Conservation (phyloP, 1,140 invertebrate genomes). For the Drosophila santomea region DNA sequence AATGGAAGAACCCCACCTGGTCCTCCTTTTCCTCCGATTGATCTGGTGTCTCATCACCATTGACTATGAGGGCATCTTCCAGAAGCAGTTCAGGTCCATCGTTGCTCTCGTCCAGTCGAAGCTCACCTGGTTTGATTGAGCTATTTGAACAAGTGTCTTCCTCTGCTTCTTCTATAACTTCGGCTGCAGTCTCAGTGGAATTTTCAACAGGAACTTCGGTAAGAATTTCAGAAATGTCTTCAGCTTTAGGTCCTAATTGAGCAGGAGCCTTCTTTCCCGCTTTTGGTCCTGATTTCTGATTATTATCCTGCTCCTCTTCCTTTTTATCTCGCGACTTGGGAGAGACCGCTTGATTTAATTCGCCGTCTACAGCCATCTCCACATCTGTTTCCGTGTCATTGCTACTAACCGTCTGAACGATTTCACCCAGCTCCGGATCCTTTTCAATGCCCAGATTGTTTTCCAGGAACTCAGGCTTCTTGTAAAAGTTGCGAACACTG, state of each 20-base stretch:
- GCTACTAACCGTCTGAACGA: slow-evolving; percentile 73
- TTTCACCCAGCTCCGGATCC: slow-evolving; percentile 83
- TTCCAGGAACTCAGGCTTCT: slow-evolving; percentile 83
- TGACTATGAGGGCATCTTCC: slow-evolving; percentile 12
- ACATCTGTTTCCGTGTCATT: slow-evolving; percentile 4
- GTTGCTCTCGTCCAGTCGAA: slow-evolving; percentile 54
- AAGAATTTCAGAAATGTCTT: neutral
- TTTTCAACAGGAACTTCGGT: neutral
- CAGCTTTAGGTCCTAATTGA: neutral
- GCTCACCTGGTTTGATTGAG: slow-evolving; percentile 36
- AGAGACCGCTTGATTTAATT: neutral
- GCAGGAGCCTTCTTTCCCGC: neutral
- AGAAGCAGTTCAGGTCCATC: slow-evolving; percentile 16
- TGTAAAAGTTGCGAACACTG: slow-evolving; percentile 82
- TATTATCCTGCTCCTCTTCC: neutral
- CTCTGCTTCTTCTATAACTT: slow-evolving; percentile 16
- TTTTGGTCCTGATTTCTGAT: neutral
- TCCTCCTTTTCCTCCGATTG: slow-evolving; percentile 7
- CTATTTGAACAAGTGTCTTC: slow-evolving; percentile 19
- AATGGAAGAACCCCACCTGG: neutral
- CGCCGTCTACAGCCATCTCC: neutral
- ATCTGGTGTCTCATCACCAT: slow-evolving; percentile 12
- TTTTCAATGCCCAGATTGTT: slow-evolving; percentile 84
- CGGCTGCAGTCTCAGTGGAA: neutral
- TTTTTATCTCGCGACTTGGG: neutral